Conservation (phyloP, 23 tunicate species). For the Diplosoma virens region DNA sequence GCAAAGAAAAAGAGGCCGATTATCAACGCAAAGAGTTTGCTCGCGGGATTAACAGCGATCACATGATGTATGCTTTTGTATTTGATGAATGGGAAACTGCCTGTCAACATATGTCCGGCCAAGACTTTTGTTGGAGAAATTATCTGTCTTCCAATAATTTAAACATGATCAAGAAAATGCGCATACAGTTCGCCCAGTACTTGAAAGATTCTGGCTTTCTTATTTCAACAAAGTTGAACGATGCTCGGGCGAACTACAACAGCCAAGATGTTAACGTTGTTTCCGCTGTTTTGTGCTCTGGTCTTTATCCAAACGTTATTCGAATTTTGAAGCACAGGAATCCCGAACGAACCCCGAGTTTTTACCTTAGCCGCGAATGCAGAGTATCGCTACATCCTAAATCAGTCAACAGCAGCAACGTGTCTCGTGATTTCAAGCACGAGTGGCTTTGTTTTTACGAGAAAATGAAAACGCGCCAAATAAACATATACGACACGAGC, state of each 20-base stretch:
- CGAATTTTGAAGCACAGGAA: slow-evolving; percentile 27
- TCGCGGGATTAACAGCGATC: slow-evolving; percentile 63
- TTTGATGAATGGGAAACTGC: slow-evolving; percentile 53
- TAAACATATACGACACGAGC: slow-evolving; percentile 64
- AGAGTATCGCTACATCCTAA: slow-evolving; percentile 66
- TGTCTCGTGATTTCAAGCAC: slow-evolving; percentile 26
- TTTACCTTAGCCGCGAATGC: slow-evolving; percentile 47
- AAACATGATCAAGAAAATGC: slow-evolving; percentile 70
- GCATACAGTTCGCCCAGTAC: slow-evolving; percentile 58
- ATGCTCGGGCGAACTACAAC: slow-evolving; percentile 22
- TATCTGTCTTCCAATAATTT: slow-evolving; percentile 49
- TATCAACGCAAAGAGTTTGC: slow-evolving; percentile 30
- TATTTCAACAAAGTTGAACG: slow-evolving; percentile 6
- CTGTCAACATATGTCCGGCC: background rate
- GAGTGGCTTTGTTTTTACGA: slow-evolving; percentile 84
- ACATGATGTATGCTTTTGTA: slow-evolving; percentile 64
- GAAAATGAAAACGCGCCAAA: slow-evolving; percentile 61
- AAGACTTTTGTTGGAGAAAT: slow-evolving; percentile 61
- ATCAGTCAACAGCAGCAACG: slow-evolving; percentile 50
- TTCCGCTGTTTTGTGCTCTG: slow-evolving; percentile 69
- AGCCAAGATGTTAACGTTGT: slow-evolving; percentile 47
- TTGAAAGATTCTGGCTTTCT: slow-evolving; percentile 47
- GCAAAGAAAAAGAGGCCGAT: slow-evolving; percentile 69
- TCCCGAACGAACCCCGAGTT: slow-evolving; percentile 35
- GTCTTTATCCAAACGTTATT: slow-evolving; percentile 76